Conservation (phyloP, 2,797 vertebrate genomes). For the Glyptemys insculpta region DNA sequence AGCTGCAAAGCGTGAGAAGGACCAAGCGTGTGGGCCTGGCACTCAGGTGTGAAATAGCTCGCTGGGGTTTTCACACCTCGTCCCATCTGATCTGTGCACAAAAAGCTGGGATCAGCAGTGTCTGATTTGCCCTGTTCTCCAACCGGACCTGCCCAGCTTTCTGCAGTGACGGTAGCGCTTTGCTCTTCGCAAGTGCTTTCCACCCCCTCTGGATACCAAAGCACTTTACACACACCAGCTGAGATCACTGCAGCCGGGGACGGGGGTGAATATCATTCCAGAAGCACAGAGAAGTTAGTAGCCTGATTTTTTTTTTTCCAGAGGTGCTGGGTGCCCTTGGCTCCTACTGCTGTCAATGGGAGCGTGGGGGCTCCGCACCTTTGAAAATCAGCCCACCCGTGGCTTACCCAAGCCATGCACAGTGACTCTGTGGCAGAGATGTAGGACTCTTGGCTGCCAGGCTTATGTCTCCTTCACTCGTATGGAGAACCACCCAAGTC, state of each 20-base stretch:
- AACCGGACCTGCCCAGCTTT: not conserved
- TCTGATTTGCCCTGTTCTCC: too few relatives aligned
- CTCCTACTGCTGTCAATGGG: not conserved
- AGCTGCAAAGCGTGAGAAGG: not conserved
- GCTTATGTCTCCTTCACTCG: not conserved
- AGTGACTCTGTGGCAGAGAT: not conserved
- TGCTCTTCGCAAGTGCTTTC: not conserved
- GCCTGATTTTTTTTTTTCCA: too few relatives aligned
- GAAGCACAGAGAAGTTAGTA: not conserved
- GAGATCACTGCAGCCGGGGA: not conserved
- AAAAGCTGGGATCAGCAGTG: not conserved
- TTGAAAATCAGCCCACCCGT: not conserved
- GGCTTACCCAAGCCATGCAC: not conserved
- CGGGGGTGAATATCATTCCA: not conserved
- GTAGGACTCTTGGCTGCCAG: not conserved
- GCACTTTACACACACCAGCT: not conserved
- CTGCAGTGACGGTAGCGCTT: not conserved
- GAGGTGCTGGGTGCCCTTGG: not conserved
- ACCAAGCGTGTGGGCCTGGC: not conserved
- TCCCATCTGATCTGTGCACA: not conserved
- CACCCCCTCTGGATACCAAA: not conserved
- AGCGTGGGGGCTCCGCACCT: not conserved
- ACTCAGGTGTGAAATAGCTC: not conserved
- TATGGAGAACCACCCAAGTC: not conserved
- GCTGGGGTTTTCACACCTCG: not conserved